Base-by-base conservation (phyloP, 2,888 invertebrate genomes). In the Rhimphoctona megacephalus region DNA sequence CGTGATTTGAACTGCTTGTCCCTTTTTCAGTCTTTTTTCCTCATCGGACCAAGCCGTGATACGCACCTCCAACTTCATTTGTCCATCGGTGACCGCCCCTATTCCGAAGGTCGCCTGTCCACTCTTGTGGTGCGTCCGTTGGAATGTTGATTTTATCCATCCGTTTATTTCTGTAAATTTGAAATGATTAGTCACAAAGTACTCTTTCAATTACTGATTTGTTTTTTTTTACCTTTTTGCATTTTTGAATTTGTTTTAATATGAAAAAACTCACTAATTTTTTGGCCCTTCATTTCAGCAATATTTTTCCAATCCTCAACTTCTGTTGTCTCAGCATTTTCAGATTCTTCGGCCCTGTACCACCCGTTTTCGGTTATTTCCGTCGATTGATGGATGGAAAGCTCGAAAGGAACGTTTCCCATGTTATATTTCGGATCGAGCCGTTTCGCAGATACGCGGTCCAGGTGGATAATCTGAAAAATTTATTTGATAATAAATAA, bases 151-250 rank as follows among this genome's bases (percentile, higher is more conserved):
- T 43, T 77, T 64, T 43, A 77, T 43, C 77, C 77, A 77, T 33
- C 66, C 64, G 49, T 64, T 66, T 49, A 77, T 66, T 77, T 66
- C 77, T 77, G 66, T 33, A 77, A 61, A 57, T 57, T 25, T 11
- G 11, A 22, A 57, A 25, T 57, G 1, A 57, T 22, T 57, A 25
- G 9, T 57, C 22, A 57, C 22, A 74, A 57, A 39, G 14, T 30
- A 6, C 11, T 57, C 19, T 54, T 66, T 66, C 9, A 66, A 66
- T 19, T 36, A 66, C 33, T 36, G n/a, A 36, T 66, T 36, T 36
- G 14, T 33, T 36, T 19, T 61, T 61, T 11, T 61, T n/a, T n/a
- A n/a, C n/a, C n/a, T 14, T 9, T n/a, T 33, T 67, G 36, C 36
- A 61, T 36, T 36, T 67, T 36, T 33, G 19, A 5, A 69, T 25